A percentile compares a stretch with the other conserved stretches of the same genome.
phyloP scores from a whole-genome alignment of 2,888 invertebrate genomes.

The Adelognathus sp. region DNA sequence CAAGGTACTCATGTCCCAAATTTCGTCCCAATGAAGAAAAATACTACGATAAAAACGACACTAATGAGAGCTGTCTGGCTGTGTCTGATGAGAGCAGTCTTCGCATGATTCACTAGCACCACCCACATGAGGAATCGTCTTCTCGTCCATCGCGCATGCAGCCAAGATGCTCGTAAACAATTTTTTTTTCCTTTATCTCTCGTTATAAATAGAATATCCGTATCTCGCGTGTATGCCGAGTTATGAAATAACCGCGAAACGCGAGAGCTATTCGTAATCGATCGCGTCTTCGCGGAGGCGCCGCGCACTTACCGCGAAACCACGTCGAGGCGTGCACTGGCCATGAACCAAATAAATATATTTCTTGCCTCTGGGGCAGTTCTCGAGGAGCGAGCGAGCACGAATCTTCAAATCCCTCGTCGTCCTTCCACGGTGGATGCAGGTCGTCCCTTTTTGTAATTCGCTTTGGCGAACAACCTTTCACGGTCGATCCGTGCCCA shows the following conservation, averaged over 20 bases:
- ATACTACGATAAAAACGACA: not conserved
- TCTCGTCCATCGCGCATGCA: not conserved
- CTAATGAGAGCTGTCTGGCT: not conserved
- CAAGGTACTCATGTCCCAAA: too few relatives aligned
- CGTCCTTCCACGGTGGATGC: not conserved
- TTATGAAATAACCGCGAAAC: constrained; percentile 24
- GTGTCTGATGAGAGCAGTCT: not conserved
- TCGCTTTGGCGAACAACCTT: not conserved
- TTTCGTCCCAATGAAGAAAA: too few relatives aligned
- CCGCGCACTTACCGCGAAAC: constrained; percentile 17
- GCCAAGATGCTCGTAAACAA: not conserved
- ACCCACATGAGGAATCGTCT: not conserved
- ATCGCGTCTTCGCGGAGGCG: constrained; percentile 5
- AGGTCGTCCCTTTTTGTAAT: constrained; percentile 18
- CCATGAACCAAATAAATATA: constrained; percentile 43
- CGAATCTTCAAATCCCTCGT: constrained; percentile 1
- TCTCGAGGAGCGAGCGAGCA: constrained; percentile 6
- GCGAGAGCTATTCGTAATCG: constrained; percentile 35
- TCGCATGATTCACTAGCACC: not conserved
- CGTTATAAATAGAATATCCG: not conserved
- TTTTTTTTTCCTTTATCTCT: not conserved
- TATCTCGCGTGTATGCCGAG: not conserved
- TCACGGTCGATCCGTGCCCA: constrained; percentile 1
- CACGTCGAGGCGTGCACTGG: constrained; percentile 7
- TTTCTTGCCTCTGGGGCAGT: constrained; percentile 23